A percentile compares a stretch with the other conserved stretches of the same genome.
Conservation (phyloP, 2,797 vertebrate genomes). For the Luscinia luscinia region DNA sequence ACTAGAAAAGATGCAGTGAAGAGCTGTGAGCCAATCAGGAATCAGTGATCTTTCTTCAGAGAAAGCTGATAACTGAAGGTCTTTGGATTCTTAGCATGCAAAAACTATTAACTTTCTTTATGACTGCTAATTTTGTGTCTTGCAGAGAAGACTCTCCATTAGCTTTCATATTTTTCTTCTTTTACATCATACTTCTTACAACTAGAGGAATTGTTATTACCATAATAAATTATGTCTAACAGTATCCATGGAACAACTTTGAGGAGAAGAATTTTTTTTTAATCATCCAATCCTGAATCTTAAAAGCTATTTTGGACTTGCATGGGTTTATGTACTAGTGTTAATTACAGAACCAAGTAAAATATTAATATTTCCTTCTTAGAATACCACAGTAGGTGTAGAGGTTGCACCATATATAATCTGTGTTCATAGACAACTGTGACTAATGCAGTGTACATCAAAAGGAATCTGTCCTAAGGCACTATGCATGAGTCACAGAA, state of each 20-base stretch:
- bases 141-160: neutral
- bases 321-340: slow-evolving; percentile 10
- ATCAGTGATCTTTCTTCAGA: neutral
- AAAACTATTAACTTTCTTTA: neutral
- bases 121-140: neutral
- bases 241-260: neutral
- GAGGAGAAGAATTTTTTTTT: neutral
- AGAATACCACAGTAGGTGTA: neutral
- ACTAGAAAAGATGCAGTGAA: neutral
- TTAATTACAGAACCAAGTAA: slow-evolving; percentile 41
- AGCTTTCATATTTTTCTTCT: neutral
- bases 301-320: neutral
- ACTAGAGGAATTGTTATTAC: neutral
- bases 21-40: neutral
- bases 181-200: neutral
- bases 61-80: neutral
- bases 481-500: slow-evolving; percentile 59
- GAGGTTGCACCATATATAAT: slow-evolving; percentile 36
- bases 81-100: neutral
- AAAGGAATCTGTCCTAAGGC: slow-evolving; percentile 63
- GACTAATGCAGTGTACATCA: slow-evolving; percentile 59
- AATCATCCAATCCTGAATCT: neutral
- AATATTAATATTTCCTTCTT: slow-evolving; percentile 22
- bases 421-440: slow-evolving; percentile 51
- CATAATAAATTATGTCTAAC: neutral